phyloP scores from a whole-genome alignment of 2,113 vertebrate genomes.

The Caranx ignobilis region DNA sequence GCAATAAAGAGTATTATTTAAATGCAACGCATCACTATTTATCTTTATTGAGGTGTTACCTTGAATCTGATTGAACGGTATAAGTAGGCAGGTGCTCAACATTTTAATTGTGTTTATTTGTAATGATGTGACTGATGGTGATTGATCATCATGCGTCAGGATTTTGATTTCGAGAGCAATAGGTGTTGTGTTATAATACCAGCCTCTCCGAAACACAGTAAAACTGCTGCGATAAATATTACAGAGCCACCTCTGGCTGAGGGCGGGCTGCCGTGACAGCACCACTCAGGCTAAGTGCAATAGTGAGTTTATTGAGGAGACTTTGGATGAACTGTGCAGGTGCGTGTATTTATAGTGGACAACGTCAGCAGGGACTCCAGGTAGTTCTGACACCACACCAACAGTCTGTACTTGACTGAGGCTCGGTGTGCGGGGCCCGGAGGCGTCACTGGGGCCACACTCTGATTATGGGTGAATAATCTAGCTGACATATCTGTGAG shows the following conservation, averaged over 20 bases:
- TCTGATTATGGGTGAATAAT: conserved; percentile 61
- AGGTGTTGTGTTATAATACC: background rate
- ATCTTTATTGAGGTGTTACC: background rate
- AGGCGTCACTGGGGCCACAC: conserved; percentile 17
- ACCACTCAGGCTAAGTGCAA: conserved; percentile 71
- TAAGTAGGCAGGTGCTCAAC: background rate
- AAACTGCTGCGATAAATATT: conserved; percentile 61
- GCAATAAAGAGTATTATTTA: background rate
- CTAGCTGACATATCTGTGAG: conserved; percentile 55
- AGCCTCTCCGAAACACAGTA: conserved; percentile 24
- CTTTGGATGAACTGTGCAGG: conserved; percentile 49
- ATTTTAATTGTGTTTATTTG: background rate
- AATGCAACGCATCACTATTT: background rate
- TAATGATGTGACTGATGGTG: background rate
- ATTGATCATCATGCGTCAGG: too few relatives aligned
- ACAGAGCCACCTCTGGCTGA: conserved; percentile 39
- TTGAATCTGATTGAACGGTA: background rate
- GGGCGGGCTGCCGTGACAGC: conserved; percentile 53
- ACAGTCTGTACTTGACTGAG: conserved; percentile 13
- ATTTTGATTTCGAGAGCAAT: background rate
- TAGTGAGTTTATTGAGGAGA: conserved; percentile 53
- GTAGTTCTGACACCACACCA: conserved; percentile 30
- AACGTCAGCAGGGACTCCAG: conserved; percentile 39
- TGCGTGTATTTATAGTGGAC: conserved; percentile 67
- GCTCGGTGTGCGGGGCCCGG: conserved; percentile 24